phyloP scores from a whole-genome alignment of 2,888 invertebrate genomes.

The Lasius platythorax region DNA sequence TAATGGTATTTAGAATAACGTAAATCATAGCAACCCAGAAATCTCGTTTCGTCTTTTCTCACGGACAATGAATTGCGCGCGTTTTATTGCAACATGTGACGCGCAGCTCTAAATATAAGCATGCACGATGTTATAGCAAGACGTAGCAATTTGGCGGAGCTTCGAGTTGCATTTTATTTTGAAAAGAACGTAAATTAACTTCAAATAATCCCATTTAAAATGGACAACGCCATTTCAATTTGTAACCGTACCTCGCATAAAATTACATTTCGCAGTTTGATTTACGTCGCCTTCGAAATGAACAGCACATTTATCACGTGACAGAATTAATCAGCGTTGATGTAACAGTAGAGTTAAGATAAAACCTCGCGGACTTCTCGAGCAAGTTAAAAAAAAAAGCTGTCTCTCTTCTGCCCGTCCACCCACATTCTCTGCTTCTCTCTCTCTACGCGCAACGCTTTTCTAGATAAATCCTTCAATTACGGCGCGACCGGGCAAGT shows the following conservation, averaged over 20 bases:
- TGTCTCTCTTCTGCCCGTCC: conserved; percentile 13
- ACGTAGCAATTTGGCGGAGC: neutral
- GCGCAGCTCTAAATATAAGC: conserved; percentile 40
- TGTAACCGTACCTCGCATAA: conserved; percentile 29
- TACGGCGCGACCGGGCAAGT: conserved; percentile 63
- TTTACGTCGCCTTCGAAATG: conserved; percentile 31
- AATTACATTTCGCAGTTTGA: conserved; percentile 24
- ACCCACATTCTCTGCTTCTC: neutral
- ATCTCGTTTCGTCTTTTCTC: conserved; percentile 22
- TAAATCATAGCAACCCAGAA: conserved; percentile 31
- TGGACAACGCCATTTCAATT: conserved; percentile 6
- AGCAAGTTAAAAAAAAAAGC: neutral
- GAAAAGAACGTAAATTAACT: conserved; percentile 34
- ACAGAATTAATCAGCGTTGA: neutral
- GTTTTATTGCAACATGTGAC: conserved; percentile 32
- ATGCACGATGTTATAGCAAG: conserved; percentile 28
- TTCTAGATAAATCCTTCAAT: conserved; percentile 74
- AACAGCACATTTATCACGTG: neutral
- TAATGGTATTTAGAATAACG: neutral
- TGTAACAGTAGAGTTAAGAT: conserved; percentile 17
- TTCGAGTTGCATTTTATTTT: neutral
- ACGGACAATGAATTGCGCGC: conserved; percentile 18
- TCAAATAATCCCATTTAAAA: conserved; percentile 25
- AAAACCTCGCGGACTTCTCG: conserved; percentile 10
- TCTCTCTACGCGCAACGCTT: conserved; percentile 36